Evolutionary conservation across 2,113 vertebrate species (phyloP).

Genomic region (Semnornis frantzii): DNA sequence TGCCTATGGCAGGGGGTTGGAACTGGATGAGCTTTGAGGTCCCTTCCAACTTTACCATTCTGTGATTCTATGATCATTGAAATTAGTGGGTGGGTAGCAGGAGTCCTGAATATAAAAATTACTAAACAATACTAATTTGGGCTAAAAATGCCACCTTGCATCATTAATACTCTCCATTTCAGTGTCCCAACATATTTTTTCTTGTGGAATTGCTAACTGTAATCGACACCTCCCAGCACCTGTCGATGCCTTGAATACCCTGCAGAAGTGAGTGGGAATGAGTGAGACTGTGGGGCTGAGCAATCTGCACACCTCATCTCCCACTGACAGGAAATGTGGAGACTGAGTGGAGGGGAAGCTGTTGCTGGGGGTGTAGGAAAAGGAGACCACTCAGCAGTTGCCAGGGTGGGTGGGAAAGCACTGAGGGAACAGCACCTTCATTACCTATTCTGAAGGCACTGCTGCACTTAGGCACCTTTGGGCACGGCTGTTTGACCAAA

Average conservation of each 20-base stretch:
- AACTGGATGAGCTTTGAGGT: too few relatives aligned
- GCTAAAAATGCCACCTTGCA: too few relatives aligned
- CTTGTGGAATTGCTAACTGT: neutral
- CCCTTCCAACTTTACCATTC: too few relatives aligned
- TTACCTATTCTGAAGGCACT: neutral
- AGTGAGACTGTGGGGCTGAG: neutral
- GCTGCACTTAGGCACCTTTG: neutral
- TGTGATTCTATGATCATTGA: too few relatives aligned
- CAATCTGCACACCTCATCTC: rapidly evolving
- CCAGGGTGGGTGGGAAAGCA: neutral
- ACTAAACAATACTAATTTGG: too few relatives aligned
- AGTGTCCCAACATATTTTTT: neutral
- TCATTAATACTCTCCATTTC: too few relatives aligned
- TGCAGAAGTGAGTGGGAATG: neutral
- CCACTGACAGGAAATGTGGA: neutral
- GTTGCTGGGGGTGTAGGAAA: neutral
- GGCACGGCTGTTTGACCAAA: neutral
- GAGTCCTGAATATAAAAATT: too few relatives aligned
- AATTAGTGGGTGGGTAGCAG: too few relatives aligned
- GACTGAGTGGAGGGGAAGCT: neutral
- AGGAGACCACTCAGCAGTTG: rapidly evolving
- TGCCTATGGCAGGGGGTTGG: too few relatives aligned
- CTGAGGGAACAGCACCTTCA: neutral
- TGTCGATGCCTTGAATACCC: neutral
- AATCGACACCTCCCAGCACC: neutral